Base-by-base conservation (phyloP, 1,140 invertebrate species). In the Asbolus verrucosus region DNA sequence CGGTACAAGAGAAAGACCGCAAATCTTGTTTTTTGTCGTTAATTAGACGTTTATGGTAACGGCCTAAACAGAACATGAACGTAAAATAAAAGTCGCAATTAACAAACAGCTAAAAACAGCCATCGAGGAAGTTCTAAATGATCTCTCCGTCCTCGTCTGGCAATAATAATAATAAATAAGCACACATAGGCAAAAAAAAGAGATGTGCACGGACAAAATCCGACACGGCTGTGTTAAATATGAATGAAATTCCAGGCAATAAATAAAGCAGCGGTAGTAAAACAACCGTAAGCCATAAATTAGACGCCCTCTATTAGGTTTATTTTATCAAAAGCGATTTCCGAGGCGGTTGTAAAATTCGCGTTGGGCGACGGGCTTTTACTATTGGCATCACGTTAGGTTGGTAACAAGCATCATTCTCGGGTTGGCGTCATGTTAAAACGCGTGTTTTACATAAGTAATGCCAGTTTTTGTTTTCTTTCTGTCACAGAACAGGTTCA, bases 371-470 rank as follows among this genome's bases (percentile, higher is more conserved):
- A n/a, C n/a, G n/a, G n/a, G n/a, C n/a, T n/a, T 54, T 54, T 54
- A 54, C 46, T 54, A 54, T 54, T 19, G 24, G 46, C 19, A 54
- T 54, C 46, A 54, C 46, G 46, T 54, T 21, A 27, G n/a, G 46
- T 54, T 54, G 21, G 46, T 54, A 54, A 54, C 46, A 54, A 9
- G 46, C 27, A 54, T 54, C 46, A 54, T 54, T 54, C 46, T 54
- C 24, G 27, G 46, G 46, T 54, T 54, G 46, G 46, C 46, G 46
- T 54, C 46, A 21, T 54, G 46, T 54, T n/a, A 46, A 24, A 54
- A 54, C 14, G 46, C 46, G 46, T 54, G 46, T 54, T 54, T 54
- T 27, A 54, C 46, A 54, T 54, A 54, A 54, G 46, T 54, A 54
- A 54, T 54, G 24, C 27, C 21, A 11, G 46, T 54, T 54, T 54